phyloP scores from a whole-genome alignment of 2,888 invertebrate genomes.

The Drosophila stalkeri region DNA sequence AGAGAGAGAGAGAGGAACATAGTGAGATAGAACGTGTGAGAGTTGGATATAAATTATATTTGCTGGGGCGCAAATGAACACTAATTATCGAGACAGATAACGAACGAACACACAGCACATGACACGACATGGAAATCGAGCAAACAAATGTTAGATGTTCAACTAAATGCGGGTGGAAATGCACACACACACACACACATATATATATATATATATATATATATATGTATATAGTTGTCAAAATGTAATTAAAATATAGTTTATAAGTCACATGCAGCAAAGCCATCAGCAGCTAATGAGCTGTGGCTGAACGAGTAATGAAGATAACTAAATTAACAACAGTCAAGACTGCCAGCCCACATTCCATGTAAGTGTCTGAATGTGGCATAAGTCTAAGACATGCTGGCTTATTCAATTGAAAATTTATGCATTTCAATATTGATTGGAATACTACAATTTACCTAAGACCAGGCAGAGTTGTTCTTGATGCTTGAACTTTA shows the following conservation, averaged over 20 bases:
- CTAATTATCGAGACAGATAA: slow-evolving; percentile 41
- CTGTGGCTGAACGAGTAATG: not conserved
- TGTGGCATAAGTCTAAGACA: not conserved
- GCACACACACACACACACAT: not conserved
- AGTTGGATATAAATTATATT: slow-evolving; percentile 36
- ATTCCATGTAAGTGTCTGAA: not conserved
- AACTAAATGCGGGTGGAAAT: slow-evolving; percentile 28
- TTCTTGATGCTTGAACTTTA: not conserved
- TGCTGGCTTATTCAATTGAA: not conserved
- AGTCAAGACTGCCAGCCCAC: not conserved
- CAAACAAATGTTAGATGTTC: slow-evolving; percentile 24
- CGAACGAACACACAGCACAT: slow-evolving; percentile 14
- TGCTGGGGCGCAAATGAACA: slow-evolving; percentile 53
- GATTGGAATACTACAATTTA: not conserved
- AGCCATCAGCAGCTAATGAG: not conserved
- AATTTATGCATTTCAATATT: not conserved
- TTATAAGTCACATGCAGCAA: not conserved
- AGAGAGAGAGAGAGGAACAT: not conserved
- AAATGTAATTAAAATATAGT: not conserved
- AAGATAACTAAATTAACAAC: slow-evolving; percentile 1
- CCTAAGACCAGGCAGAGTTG: not conserved
- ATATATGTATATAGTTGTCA: not conserved
- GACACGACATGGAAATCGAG: slow-evolving; percentile 16
- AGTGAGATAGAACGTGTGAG: not conserved
- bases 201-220: not conserved